A percentile compares a stretch with the other conserved stretches of the same genome.
These are phyloP conservation scores for Upupa epops DNA, from an alignment of 2,113 vertebrate genomes.

Conservation along the genomic window DNA sequence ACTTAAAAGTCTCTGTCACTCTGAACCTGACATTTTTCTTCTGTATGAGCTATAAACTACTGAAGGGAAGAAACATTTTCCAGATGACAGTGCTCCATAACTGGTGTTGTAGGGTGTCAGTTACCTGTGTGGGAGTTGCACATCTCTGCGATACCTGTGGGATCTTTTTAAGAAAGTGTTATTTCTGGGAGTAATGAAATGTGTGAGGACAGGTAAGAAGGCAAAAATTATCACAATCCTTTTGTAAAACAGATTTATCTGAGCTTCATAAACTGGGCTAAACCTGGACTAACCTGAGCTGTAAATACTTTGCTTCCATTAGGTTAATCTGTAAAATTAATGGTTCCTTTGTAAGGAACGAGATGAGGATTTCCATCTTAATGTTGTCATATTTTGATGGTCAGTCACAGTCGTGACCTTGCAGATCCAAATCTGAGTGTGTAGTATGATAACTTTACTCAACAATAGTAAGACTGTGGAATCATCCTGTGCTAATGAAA, in stretches of 20 bases:
- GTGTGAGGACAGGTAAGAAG: background rate
- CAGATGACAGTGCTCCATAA: conserved; percentile 34
- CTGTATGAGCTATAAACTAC: conserved; percentile 52
- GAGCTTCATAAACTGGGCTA: background rate
- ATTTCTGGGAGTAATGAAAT: background rate
- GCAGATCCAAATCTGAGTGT: background rate
- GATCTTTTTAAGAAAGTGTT: background rate
- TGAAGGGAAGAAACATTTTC: conserved; percentile 34
- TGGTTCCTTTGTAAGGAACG: background rate
- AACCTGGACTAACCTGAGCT: background rate
- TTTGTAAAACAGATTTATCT: background rate
- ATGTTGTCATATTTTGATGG: background rate
- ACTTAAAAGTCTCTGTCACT: conserved; percentile 32
- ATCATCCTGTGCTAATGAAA: background rate
- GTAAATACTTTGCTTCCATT: background rate
- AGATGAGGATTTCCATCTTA: background rate
- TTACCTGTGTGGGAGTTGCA: conserved; percentile 7
- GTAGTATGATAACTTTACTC: background rate
- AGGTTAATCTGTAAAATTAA: background rate
- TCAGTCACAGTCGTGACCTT: background rate
- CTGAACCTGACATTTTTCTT: conserved; percentile 41
- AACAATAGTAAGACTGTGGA: background rate
- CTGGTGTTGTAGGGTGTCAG: background rate
- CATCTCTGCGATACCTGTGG: background rate
- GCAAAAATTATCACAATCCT: background rate